Conservation (phyloP, 1,140 invertebrate genomes). For the Plectrocnemia conspersa region DNA sequence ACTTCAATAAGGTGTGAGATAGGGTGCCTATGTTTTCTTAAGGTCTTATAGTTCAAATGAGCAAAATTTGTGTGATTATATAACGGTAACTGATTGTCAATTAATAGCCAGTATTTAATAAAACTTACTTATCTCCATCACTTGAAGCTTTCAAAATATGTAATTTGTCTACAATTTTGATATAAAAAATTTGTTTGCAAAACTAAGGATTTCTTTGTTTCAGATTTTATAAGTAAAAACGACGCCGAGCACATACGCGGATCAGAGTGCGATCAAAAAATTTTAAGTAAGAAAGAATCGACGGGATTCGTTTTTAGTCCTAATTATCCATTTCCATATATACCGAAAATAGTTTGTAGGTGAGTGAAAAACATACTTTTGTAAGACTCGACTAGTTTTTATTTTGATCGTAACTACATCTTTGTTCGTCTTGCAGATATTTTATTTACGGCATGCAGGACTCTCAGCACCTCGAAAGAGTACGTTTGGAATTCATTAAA, state of each 20-base stretch:
- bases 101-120: too few relatives aligned
- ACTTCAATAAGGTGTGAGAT: too few relatives aligned
- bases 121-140: too few relatives aligned
- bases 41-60: too few relatives aligned
- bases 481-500: slow-evolving; percentile 77
- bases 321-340: slow-evolving; percentile 91
- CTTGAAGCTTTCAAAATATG: too few relatives aligned
- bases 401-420: neutral
- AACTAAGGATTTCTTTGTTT: slow-evolving; percentile 39
- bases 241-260: slow-evolving; percentile 89
- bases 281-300: slow-evolving; percentile 88
- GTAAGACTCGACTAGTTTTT: too few relatives aligned
- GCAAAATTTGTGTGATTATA: too few relatives aligned
- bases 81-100: too few relatives aligned
- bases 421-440: slow-evolving; percentile 59
- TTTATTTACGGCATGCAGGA: slow-evolving; percentile 97
- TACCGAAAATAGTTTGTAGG: slow-evolving; percentile 89
- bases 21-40: too few relatives aligned
- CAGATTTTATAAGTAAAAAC: slow-evolving; percentile 90
- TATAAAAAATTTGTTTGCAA: too few relatives aligned
- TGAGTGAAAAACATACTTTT: too few relatives aligned
- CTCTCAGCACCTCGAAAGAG: slow-evolving; percentile 89
- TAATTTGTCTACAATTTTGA: too few relatives aligned
- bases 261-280: slow-evolving; percentile 96
- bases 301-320: slow-evolving; percentile 89